Base-by-base conservation (phyloP, 2,797 vertebrate species). In the Tiaroga cobitis region DNA sequence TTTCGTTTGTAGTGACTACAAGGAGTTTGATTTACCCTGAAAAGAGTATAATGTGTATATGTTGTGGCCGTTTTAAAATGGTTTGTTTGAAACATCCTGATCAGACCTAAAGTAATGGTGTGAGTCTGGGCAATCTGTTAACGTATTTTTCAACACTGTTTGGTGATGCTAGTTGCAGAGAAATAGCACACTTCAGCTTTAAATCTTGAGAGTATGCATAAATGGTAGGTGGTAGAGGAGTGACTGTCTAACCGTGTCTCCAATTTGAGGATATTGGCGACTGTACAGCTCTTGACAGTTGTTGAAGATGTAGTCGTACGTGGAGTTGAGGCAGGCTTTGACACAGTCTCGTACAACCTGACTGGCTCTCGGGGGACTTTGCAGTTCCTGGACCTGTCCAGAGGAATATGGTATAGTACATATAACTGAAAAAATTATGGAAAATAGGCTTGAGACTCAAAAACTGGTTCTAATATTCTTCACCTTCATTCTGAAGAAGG, bases 401-500 rank as follows among this genome's bases (percentile, higher is more conserved):
- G 32, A 88, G 87, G 39, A 80, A 51, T 61, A 74, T 32, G 59
- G 84, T 5, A 88, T 9, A 85, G 37, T 43, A 19, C 21, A 63
- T 63, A 24, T 5, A 56, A 49, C 37, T 37, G 56, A 70, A 5
- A 54, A n/a, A 75, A 34, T 29, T 29, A 21, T 43, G 13, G 2
- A 21, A 15, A 13, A 76, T n/a, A 15, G 15, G 54, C n/a, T 11
- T 26, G 16, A 76, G 26, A 39, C 15, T 37, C 26, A 46, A 73
- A 63, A 56, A 34, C 9, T 29, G 18, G 39, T 49, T 5, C 2
- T 19, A 7, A 63, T 10, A 10, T 59, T 61, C 16, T 32, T 2
- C 94, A 99, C 98, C 97, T 99, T 99, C 98, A 99, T 99, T 91
- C 98, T 96, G 94, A 99, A 99, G 94, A 99, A 99, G 1, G 98